Evolutionary conservation across 2,113 vertebrate genomes (phyloP).

Genomic region (Nibea coibor): DNA sequence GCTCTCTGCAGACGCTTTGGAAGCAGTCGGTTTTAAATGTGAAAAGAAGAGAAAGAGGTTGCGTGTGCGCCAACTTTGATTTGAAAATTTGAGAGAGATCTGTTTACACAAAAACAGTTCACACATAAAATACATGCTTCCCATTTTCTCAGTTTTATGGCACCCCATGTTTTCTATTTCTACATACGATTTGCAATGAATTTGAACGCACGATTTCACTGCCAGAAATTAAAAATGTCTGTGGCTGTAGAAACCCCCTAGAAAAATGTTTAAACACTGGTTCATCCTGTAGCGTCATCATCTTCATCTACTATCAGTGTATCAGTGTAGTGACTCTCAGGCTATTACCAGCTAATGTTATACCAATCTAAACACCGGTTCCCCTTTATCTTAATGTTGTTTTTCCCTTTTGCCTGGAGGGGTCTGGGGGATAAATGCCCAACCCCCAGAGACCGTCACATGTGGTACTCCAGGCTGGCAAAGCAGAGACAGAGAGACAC

Average conservation of each 20-base stretch:
- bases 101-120: not conserved
- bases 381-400: constrained; percentile 43
- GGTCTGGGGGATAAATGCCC: not conserved
- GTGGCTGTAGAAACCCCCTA: too few species aligned
- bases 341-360: constrained; percentile 14
- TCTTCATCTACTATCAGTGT: not conserved
- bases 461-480: not conserved
- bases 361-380: constrained; percentile 13
- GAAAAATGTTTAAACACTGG: too few species aligned
- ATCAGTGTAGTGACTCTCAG: not conserved
- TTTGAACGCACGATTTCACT: too few species aligned
- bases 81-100: not conserved
- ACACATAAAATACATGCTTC: not conserved
- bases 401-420: not conserved
- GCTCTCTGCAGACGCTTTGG: too few species aligned
- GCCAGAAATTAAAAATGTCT: too few species aligned
- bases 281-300: not conserved
- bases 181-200: too few species aligned
- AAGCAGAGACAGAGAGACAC: not conserved
- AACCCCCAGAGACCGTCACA: not conserved
- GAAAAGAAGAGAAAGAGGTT: not conserved
- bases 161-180: too few species aligned
- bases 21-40: not conserved
- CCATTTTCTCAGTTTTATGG: too few species aligned
- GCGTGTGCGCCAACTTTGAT: not conserved